Conservation (phyloP, 2,113 vertebrate species). For the Pipa parva region DNA sequence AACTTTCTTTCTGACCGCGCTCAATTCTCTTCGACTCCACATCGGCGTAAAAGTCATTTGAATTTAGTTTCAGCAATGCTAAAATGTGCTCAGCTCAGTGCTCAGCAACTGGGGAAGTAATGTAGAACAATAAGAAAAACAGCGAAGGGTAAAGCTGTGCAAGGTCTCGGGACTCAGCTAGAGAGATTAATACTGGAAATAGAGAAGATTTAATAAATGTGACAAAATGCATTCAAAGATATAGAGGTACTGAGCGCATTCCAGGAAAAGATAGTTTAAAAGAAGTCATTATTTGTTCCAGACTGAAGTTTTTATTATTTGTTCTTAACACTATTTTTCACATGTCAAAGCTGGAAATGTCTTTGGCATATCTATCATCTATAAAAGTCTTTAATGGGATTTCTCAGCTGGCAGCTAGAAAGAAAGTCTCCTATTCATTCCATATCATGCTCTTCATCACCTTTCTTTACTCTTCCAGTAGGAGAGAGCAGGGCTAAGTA, state of each 20-base stretch:
- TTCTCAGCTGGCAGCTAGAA: slow-evolving; percentile 6
- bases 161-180: neutral
- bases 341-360: neutral
- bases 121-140: neutral
- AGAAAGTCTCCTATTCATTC: too few species aligned
- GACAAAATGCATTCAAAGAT: slow-evolving; percentile 30
- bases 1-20: neutral
- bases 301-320: slow-evolving; percentile 23
- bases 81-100: neutral
- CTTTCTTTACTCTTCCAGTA: too few species aligned
- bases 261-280: slow-evolving; percentile 2
- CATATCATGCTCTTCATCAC: too few species aligned
- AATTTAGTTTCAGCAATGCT: neutral
- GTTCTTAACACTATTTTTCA: slow-evolving; percentile 11
- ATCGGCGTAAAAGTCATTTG: neutral
- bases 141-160: neutral
- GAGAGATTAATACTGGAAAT: slow-evolving; percentile 21
- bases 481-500: too few species aligned
- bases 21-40: neutral
- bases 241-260: neutral
- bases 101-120: neutral
- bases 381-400: slow-evolving; percentile 9
- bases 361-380: slow-evolving; percentile 5
- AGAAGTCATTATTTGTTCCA: slow-evolving; percentile 11
- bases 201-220: slow-evolving; percentile 27